A percentile compares a stretch with the other conserved stretches of the same genome.
These are phyloP conservation scores for Perdita meconis DNA, from an alignment of 2,888 invertebrate genomes.

Conservation along the genomic window DNA sequence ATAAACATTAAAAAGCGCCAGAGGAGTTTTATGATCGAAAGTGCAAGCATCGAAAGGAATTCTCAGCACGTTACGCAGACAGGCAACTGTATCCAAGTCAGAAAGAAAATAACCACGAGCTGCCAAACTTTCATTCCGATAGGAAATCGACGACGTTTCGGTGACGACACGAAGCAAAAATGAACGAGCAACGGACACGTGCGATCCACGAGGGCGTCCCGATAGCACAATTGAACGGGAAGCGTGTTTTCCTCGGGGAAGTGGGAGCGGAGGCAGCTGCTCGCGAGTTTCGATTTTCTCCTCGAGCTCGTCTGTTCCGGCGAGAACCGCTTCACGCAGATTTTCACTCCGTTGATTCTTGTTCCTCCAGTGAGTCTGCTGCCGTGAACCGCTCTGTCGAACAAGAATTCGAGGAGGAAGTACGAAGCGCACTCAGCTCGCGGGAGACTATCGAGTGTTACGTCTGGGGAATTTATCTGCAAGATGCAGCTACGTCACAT, in stretches of 20 bases:
- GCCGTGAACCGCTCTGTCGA: constrained; percentile 13
- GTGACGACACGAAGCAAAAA: not conserved
- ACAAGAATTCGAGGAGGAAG: constrained; percentile 16
- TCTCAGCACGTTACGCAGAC: constrained; percentile 9
- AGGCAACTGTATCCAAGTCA: constrained; percentile 6
- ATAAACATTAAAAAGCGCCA: constrained; percentile 3
- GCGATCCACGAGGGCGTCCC: constrained; percentile 1
- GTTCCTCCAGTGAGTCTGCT: not conserved
- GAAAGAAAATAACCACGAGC: constrained; percentile 15
- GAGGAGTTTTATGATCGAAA: not conserved
- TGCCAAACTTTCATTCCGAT: constrained; percentile 18
- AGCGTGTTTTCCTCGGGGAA: constrained; percentile 19
- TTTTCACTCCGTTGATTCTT: constrained; percentile 53
- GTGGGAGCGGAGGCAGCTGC: not conserved
- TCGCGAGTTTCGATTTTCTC: constrained; percentile 70
- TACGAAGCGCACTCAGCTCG: constrained; percentile 5
- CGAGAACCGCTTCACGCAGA: constrained; percentile 53
- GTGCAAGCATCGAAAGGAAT: constrained; percentile 1
- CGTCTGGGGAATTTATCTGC: no score
- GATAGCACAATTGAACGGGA: constrained; percentile 15
- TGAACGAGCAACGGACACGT: constrained; percentile 12
- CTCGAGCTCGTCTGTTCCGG: constrained; percentile 47
- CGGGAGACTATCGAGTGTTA: constrained; percentile 19
- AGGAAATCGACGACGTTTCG: not conserved
- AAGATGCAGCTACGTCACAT: no score